Percentiles rank a stretch among this genome's conserved stretches.
These are phyloP conservation scores for Whitmania pigra DNA, from an alignment of 1,140 invertebrate genomes.

Conservation along the genomic window DNA sequence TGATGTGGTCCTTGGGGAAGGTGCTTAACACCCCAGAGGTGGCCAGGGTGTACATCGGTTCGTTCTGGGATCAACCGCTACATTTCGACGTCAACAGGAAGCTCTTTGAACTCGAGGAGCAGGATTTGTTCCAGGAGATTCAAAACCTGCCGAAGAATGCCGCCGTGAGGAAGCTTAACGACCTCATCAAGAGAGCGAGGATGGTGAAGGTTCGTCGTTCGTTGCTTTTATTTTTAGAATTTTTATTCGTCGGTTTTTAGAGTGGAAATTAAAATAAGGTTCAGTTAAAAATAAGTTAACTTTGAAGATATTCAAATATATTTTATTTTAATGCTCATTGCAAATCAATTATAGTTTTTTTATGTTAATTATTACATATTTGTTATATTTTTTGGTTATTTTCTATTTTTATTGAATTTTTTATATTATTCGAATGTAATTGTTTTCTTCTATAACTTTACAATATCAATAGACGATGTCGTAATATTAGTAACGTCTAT, in stretches of 20 bases:
- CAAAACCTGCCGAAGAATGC: constrained; percentile 86
- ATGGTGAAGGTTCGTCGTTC: constrained; percentile 62
- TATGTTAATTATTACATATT: neutral
- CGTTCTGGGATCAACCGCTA: constrained; percentile 91
- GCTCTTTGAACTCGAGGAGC: constrained; percentile 89
- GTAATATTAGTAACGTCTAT: neutral
- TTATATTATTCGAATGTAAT: neutral
- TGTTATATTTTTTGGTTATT: neutral
- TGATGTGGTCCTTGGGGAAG: constrained; percentile 87
- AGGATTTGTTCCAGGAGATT: constrained; percentile 86
- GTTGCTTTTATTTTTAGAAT: neutral
- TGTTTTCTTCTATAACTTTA: neutral
- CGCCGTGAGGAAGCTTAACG: constrained; percentile 85
- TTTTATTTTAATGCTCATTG: neutral
- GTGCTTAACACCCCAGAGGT: constrained; percentile 89
- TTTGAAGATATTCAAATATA: too few species aligned
- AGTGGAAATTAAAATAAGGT: too few species aligned
- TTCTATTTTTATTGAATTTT: neutral
- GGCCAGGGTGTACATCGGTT: constrained; percentile 92
- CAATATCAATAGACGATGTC: neutral
- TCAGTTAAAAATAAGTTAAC: too few species aligned
- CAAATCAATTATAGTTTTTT: neutral
- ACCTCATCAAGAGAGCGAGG: constrained; percentile 87
- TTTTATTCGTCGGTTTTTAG: too few species aligned
- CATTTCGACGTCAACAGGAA: constrained; percentile 62